Evolutionary conservation across 2,113 vertebrate genomes (phyloP).

Genomic region (Hippolais icterina): DNA sequence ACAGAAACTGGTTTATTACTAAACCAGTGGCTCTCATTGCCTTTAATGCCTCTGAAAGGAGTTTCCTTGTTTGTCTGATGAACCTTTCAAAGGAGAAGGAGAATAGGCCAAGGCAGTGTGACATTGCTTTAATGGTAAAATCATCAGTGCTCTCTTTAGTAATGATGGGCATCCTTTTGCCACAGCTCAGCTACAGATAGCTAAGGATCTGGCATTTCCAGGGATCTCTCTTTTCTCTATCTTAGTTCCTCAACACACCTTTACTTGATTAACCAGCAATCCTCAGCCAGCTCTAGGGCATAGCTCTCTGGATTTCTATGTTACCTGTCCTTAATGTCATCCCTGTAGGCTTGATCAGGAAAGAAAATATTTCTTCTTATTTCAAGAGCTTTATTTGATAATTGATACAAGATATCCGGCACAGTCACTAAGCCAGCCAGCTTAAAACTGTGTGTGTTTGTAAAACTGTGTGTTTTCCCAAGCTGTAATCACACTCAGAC

Average conservation of each 20-base stretch:
- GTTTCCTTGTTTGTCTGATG: neutral
- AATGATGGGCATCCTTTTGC: neutral
- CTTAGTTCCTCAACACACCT: neutral
- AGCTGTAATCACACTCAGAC: neutral
- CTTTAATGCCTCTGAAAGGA: neutral
- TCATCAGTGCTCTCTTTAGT: neutral
- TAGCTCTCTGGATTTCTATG: neutral
- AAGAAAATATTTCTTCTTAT: neutral
- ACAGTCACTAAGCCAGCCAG: neutral
- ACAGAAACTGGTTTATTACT: neutral
- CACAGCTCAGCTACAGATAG: neutral
- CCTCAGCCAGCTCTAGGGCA: neutral
- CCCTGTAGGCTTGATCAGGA: neutral
- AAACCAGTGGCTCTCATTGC: neutral
- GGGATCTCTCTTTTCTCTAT: neutral
- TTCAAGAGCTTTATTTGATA: neutral
- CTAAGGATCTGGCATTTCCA: neutral
- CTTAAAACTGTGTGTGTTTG: neutral
- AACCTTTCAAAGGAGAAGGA: neutral
- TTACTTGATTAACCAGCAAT: neutral
- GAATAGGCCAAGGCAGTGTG: neutral
- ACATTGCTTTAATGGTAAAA: neutral
- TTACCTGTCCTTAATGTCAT: neutral
- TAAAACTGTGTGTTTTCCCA: neutral
- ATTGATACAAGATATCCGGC: neutral